Conservation (phyloP, 2,888 invertebrate species). For the Electrophaes corylata region DNA sequence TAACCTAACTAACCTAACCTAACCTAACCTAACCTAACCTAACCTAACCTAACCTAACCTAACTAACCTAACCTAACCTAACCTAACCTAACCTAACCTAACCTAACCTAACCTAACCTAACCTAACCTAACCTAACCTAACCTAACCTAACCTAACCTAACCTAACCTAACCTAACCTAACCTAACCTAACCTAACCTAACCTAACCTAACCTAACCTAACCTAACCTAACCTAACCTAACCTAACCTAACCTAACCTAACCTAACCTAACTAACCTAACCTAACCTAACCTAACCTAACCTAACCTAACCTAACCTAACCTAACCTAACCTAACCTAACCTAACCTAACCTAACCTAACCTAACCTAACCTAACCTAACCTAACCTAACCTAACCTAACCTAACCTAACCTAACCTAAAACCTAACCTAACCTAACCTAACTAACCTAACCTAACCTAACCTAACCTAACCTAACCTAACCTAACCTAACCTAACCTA, state of each 20-base stretch:
- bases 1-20: too few relatives aligned
- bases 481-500: too few relatives aligned
- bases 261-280: conserved; percentile 32
- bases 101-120: neutral
- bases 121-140: conserved; percentile 12
- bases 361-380: conserved; percentile 38
- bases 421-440: neutral
- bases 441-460: too few relatives aligned
- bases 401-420: conserved; percentile 33
- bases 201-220: conserved; percentile 9
- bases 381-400: conserved; percentile 36
- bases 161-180: conserved; percentile 3
- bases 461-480: too few relatives aligned
- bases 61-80: conserved; percentile 28
- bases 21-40: conserved; percentile 28
- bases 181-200: conserved; percentile 9
- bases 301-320: conserved; percentile 25
- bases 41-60: conserved; percentile 17
- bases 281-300: conserved; percentile 34
- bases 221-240: conserved; percentile 23
- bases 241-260: conserved; percentile 36
- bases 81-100: conserved; percentile 30
- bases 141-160: conserved; percentile 10
- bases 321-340: conserved; percentile 31
- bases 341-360: conserved; percentile 37